phyloP scores from a whole-genome alignment of 2,113 vertebrate genomes.

The Leucosticte australis region DNA sequence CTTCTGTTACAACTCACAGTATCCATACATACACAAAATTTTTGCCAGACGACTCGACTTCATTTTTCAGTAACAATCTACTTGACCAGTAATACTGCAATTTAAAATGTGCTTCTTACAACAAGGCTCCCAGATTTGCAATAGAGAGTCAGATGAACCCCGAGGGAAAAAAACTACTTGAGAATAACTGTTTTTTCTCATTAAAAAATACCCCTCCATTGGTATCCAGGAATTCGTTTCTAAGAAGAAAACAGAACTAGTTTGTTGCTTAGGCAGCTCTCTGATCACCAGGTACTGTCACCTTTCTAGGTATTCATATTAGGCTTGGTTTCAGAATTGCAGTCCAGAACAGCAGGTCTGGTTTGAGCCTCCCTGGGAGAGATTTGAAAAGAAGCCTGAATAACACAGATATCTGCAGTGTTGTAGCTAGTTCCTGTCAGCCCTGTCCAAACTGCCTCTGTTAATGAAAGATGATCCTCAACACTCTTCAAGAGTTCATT shows the following conservation, averaged over 20 bases:
- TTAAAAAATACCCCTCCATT: neutral
- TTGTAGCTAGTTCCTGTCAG: neutral
- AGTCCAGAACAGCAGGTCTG: conserved; percentile 14
- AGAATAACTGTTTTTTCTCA: neutral
- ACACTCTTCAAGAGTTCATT: neutral
- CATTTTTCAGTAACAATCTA: neutral
- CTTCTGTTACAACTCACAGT: neutral
- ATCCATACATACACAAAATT: neutral
- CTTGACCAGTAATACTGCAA: neutral
- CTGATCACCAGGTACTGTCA: neutral
- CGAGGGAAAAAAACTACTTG: neutral
- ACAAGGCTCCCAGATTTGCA: neutral
- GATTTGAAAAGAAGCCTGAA: neutral
- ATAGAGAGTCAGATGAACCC: neutral
- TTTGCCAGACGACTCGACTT: neutral
- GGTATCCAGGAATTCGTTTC: neutral
- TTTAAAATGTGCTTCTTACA: neutral
- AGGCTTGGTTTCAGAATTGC: neutral
- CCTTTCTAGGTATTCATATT: neutral
- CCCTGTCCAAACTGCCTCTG: neutral
- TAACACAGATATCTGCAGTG: neutral
- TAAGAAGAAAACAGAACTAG: neutral
- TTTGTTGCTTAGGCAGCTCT: neutral
- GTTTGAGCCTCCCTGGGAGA: neutral
- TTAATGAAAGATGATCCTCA: conserved; percentile 55